These are phyloP conservation scores for Pogonognathellus flavescens DNA, from an alignment of 1,140 invertebrate species.

Conservation along the genomic window DNA sequence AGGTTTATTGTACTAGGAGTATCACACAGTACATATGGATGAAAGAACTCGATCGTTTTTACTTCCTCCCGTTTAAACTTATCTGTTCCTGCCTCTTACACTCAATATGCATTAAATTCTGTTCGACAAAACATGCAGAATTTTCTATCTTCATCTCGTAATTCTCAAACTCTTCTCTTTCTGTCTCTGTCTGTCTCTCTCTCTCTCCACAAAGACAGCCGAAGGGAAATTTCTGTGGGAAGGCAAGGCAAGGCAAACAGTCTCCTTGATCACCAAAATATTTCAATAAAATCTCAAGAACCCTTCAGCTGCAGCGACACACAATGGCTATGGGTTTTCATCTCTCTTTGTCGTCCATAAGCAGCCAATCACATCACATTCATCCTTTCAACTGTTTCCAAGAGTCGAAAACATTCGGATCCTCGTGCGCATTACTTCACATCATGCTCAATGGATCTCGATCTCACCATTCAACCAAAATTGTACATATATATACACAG, in stretches of 20 bases:
- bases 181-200: not conserved
- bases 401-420: conserved; percentile 28
- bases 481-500: conserved; percentile 4
- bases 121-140: conserved; percentile 3
- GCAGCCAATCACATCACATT: conserved; percentile 48
- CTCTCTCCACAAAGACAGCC: conserved; percentile 39
- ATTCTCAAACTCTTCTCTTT: conserved; percentile 41
- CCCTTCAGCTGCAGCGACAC: conserved; percentile 55
- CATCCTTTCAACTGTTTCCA: conserved; percentile 46
- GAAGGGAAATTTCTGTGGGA: conserved; percentile 37
- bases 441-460: conserved; percentile 39
- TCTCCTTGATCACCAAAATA: conserved; percentile 53
- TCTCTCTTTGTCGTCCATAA: conserved; percentile 49
- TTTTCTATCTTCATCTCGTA: conserved; percentile 14
- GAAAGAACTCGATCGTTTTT: not conserved
- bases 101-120: conserved; percentile 15
- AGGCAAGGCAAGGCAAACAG: conserved; percentile 22
- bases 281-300: conserved; percentile 60
- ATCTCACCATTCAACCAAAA: conserved; percentile 47
- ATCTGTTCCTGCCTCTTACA: conserved; percentile 38
- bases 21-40: too few species aligned
- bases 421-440: conserved; percentile 47
- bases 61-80: conserved; percentile 20
- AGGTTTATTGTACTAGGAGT: too few species aligned
- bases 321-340: conserved; percentile 44